These are phyloP conservation scores for Sebastes nivosus DNA, from an alignment of 2,797 vertebrate genomes.

Conservation along the genomic window DNA sequence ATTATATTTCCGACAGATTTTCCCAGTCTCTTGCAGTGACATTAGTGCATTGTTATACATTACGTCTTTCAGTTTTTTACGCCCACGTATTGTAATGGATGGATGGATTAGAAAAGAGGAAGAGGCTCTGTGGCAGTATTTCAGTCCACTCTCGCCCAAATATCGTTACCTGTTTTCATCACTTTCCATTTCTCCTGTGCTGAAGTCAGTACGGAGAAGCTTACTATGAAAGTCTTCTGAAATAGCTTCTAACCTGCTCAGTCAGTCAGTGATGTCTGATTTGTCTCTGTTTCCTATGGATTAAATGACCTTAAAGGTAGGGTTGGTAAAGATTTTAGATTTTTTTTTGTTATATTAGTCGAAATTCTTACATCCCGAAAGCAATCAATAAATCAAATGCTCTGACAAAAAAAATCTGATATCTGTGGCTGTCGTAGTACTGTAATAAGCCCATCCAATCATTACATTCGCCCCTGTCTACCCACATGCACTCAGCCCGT, in stretches of 20 bases:
- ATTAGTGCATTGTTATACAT: conserved; percentile 41
- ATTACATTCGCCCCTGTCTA: no score
- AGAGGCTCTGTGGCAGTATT: not conserved
- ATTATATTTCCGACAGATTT: conserved; percentile 42
- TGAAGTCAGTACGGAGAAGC: not conserved
- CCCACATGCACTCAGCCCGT: no score
- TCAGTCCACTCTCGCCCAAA: not conserved
- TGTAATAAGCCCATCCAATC: no score
- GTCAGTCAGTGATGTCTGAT: not conserved
- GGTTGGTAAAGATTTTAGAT: no score
- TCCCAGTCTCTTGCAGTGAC: conserved; percentile 26
- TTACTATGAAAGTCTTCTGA: not conserved
- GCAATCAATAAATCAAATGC: no score
- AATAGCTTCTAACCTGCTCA: not conserved
- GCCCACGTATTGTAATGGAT: conserved; percentile 35
- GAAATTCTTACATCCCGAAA: no score
- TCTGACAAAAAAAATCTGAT: no score
- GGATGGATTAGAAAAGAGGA: conserved; percentile 5
- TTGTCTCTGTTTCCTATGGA: not conserved
- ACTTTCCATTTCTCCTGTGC: not conserved
- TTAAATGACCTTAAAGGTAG: not conserved
- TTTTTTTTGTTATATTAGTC: no score
- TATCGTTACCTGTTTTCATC: not conserved
- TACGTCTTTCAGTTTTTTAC: conserved; percentile 21
- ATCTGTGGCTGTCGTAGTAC: no score